Evolutionary conservation across 2,888 invertebrate species (phyloP), one percentile per base, ranked within the genome.

Genomic region (Morpho achilles): DNA sequence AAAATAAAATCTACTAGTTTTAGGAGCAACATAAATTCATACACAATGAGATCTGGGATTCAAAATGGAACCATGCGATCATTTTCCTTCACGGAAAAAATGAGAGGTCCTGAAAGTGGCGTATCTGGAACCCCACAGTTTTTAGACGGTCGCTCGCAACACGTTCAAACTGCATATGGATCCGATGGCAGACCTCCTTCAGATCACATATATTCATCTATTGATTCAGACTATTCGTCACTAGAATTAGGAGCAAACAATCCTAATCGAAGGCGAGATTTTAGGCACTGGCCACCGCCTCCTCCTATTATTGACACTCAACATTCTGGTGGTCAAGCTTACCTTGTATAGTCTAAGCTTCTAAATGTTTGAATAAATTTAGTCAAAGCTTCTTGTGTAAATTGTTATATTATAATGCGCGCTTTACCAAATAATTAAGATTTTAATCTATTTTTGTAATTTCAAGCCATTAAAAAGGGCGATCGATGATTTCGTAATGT

Each of bases 171-270:
- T 74, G 79, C 84, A 22, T 92, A 91, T 60, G 89, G 84, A 9
- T 80, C 82, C 55, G 91, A 92, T 66, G 93, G 94, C 69, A 91
- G 96, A 71, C 96, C 96, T 42, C 93, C 95, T 16, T 96, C 96
- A 63, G 96, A 97, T 86, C 96, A 96, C 83, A 96, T 97, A 75
- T 97, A 97, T 81, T 96, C 96, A 59, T 96, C 96, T 77, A 97
- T 97, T 82, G 96, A 97, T 87, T 96, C 96, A 57, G 96, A 96
- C 84, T 96, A 96, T 77, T 96, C 96, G 67, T 95, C 95, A 51
- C 92, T 96, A 80, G 96, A 96, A 69, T 91, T 94, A 75, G 95
- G 85, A 66, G 85, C 78, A 54, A 84, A 80, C 74, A 84, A 86
- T 73, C 82, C 82, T 23, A 88, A 83, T 67, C 76, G 89, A 66